Base-by-base conservation (phyloP, 2,888 invertebrate species). In the Marronus borbonicus region DNA sequence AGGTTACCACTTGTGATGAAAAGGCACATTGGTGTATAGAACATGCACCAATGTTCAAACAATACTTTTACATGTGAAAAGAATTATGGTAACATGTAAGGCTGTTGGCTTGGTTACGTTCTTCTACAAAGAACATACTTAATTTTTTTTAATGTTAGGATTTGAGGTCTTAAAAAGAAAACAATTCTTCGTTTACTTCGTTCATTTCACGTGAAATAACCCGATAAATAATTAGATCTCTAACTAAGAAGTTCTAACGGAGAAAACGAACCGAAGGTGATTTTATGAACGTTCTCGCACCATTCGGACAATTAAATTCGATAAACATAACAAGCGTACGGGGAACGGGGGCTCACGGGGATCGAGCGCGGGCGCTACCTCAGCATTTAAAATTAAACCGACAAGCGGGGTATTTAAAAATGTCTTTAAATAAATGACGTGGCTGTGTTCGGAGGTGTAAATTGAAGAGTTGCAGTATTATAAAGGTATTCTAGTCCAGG, bases 391-490 rank as follows among this genome's bases (percentile, higher is more conserved):
- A 74, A 74, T 74, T 74, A 69, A 74, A 74, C 72, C 72, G 72
- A 60, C 72, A 36, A n/a, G 72, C 58, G 72, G 58, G 70, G 72
- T 74, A 74, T 74, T 79, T 79, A 76, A 80, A 80, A 81, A 77
- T 64, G 79, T 79, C 80, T 81, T 81, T 82, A 81, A 82, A 82
- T 81, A 81, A 79, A 80, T 79, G 80, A 76, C 76, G 76, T 78
- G 80, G 72, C 64, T 58, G 81, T 81, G 81, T 80, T 78, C 76
- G 78, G 82, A 83, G 83, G 83, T 83, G 83, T 83, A 83, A 83
- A 83, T 82, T 82, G 82, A 83, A 81, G 81, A 82, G 81, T 82
- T 83, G 82, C 83, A 82, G 83, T 82, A 83, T 83, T 83, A 83
- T 83, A 78, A 81, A 82, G 81, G 82, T 81, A 81, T 82, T 82